phyloP scores from a whole-genome alignment of 2,888 invertebrate species.

The Allophyes oxyacanthae region DNA sequence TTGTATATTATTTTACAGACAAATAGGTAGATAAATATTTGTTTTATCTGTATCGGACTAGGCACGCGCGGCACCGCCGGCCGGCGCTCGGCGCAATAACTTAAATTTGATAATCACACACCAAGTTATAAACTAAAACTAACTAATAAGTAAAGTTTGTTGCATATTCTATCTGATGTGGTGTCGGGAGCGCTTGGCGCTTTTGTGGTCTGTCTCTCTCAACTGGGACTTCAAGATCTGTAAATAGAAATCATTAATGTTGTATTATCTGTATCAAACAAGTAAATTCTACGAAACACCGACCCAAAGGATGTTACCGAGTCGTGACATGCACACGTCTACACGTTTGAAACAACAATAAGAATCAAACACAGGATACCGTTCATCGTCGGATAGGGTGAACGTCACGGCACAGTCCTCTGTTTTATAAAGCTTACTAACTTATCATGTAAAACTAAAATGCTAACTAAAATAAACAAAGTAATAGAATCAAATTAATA shows the following conservation, averaged over 20 bases:
- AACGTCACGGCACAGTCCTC: constrained; percentile 24
- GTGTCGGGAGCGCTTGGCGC: constrained; percentile 78
- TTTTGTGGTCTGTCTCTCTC: constrained; percentile 66
- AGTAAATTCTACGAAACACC: constrained; percentile 13
- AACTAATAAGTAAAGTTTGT: constrained; percentile 84
- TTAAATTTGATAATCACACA: constrained; percentile 85
- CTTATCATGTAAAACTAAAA: constrained; percentile 5
- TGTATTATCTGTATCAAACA: constrained; percentile 9
- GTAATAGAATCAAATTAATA: constrained; percentile 3
- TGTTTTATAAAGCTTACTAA: constrained; percentile 1
- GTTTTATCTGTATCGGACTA: constrained; percentile 87
- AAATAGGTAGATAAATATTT: constrained; percentile 85
- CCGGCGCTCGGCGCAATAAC: constrained; percentile 85
- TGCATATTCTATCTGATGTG: constrained; percentile 77
- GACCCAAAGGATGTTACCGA: constrained; percentile 34
- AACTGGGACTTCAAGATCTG: constrained; percentile 84
- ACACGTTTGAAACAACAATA: constrained; percentile 7
- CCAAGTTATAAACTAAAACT: constrained; percentile 85
- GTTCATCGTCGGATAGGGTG: too few species aligned
- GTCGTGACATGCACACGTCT: constrained; percentile 19
- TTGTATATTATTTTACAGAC: constrained; percentile 79
- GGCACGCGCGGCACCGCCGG: constrained; percentile 81
- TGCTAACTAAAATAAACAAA: constrained; percentile 15
- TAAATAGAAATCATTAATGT: constrained; percentile 63
- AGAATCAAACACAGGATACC: too few species aligned